Percentiles rank a stretch among this genome's conserved stretches.
These are phyloP conservation scores for Cichladusa arquata DNA, from an alignment of 2,113 vertebrate genomes.

Conservation along the genomic window DNA sequence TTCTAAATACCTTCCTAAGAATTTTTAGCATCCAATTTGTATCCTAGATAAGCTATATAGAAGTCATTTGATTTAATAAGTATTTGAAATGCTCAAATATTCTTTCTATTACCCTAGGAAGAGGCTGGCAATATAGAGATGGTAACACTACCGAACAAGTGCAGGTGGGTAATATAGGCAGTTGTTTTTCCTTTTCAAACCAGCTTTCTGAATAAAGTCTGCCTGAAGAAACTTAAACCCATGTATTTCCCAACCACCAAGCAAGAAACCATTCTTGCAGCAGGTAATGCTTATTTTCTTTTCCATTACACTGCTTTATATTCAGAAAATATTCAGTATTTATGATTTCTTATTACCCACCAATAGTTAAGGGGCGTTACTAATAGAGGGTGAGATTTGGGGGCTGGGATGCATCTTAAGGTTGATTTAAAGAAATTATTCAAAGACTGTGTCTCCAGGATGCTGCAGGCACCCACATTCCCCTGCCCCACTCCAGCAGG, in stretches of 20 bases:
- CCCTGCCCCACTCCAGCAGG: rapidly evolving
- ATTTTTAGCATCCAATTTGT: neutral
- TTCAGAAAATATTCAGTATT: neutral
- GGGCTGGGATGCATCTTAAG: neutral
- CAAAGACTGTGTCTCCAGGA: neutral
- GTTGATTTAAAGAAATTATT: neutral
- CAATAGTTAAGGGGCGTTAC: neutral
- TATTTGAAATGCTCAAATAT: neutral
- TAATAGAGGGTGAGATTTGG: neutral
- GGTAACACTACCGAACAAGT: neutral
- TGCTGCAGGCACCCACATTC: neutral
- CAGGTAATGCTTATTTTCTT: neutral
- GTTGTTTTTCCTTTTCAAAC: neutral
- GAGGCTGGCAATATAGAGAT: neutral
- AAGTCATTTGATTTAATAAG: neutral
- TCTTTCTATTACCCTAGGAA: neutral
- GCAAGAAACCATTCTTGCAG: neutral
- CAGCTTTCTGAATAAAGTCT: neutral
- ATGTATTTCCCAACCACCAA: neutral
- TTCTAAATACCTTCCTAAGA: neutral
- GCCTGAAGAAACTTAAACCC: neutral
- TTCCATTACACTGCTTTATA: neutral
- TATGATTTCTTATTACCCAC: neutral
- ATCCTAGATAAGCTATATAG: neutral
- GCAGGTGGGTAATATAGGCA: neutral